Evolutionary conservation across 2,888 invertebrate genomes (phyloP), one percentile per base, ranked within the genome.

Genomic region (Syrista parreyssii): DNA sequence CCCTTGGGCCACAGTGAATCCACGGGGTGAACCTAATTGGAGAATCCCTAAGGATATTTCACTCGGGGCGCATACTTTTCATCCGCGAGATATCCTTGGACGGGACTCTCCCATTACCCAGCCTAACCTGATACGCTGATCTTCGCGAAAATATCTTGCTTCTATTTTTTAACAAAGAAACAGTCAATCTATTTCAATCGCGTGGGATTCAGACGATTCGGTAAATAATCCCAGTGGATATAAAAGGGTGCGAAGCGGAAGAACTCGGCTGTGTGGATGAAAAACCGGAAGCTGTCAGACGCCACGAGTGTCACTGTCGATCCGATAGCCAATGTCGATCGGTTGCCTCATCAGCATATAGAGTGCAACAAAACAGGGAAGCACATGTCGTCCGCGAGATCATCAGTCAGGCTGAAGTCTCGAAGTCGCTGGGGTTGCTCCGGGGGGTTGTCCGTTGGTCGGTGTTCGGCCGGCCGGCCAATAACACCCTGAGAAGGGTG

Each of bases 381-480:
- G 35, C 68, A 32, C 31, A 30, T 77, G 71, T 34, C 75, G 68
- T 76, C 79, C 74, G 75, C 75, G 76, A 73, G 86, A 89, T 86
- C 90, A 90, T 90, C 90, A 90, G 90, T 90, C 90, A 89, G 88
- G 78, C 78, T 76, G 78, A 78, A 78, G 82, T 74, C 75, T 81
- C 84, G 82, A 84, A 84, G 82, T 83, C 81, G 83, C 77, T 35
- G 82, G 81, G 83, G 82, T 81, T 85, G 82, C 80, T 82, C 77
- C 78, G 73, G 82, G 84, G 85, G 89, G 87, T 87, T 90, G 91
- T 90, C 91, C 91, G 88, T 90, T 88, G 40, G 40, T 40, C 87
- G 87, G 87, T 88, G 86, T 85, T 84, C 82, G 81, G 76, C 87
- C 88, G 88, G 88, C 88, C 87, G 91, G 90, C 91, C 90, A 91